phyloP scores from a whole-genome alignment of 2,888 invertebrate species.

The Xanthia togata region DNA sequence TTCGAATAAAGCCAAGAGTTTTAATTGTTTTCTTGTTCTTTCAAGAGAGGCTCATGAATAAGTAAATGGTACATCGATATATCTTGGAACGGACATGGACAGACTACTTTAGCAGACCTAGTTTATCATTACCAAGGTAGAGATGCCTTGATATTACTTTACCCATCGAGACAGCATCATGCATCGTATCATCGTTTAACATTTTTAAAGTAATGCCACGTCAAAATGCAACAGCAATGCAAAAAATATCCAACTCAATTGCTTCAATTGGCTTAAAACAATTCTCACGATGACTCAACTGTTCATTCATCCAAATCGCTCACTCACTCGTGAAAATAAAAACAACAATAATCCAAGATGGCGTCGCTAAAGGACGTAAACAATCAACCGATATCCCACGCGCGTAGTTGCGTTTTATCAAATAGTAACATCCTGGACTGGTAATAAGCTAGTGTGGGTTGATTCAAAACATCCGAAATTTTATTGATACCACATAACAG shows the following conservation, averaged over 20 bases:
- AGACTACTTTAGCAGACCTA: background rate
- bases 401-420: conserved; percentile 75
- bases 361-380: conserved; percentile 76
- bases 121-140: no score
- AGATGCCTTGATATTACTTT: background rate
- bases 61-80: conserved; percentile 28
- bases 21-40: conserved; percentile 38
- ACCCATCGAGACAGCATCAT: background rate
- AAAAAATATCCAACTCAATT: conserved; percentile 55
- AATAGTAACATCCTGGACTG: conserved; percentile 77
- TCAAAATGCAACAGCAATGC: conserved; percentile 49
- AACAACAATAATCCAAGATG: conserved; percentile 73
- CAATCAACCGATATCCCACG: conserved; percentile 79
- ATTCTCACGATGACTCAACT: conserved; percentile 58
- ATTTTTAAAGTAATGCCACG: background rate
- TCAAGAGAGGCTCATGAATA: conserved; percentile 22
- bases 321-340: conserved; percentile 74
- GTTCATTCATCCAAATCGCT: conserved; percentile 69
- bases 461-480: conserved; percentile 72
- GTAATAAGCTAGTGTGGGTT: conserved; percentile 67
- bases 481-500: conserved; percentile 65
- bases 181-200: background rate
- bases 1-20: conserved; percentile 24
- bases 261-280: conserved; percentile 58
- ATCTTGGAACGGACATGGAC: background rate